Evolutionary conservation across 2,797 vertebrate genomes (phyloP), one percentile per base, ranked within the genome.

Genomic region (Sternarchorhynchus goeldii): DNA sequence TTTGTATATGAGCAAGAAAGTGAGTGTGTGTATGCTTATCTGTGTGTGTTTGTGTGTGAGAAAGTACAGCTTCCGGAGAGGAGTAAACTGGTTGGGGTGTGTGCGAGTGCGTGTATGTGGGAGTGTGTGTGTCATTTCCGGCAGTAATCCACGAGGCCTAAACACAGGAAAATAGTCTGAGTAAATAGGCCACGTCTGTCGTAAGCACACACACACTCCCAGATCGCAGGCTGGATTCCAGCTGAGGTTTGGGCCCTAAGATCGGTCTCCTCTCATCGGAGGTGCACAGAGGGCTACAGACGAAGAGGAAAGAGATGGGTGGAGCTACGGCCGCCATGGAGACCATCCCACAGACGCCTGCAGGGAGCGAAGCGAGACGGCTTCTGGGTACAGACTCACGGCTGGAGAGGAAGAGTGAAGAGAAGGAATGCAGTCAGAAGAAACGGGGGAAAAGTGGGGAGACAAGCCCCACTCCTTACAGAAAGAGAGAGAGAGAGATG

Each of bases 141-240:
- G 71, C 76, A 85, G 84, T 90, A 91, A 91, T 90, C 88, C 87
- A 85, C 79, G 81, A 76, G 63, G 83, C 79, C 87, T 88, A 93
- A 93, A 93, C 92, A 93, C 90, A 92, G 91, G 92, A 94, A 93
- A 91, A 90, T 88, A 89, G 88, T 85, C 83, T 81, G 87, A 88
- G 86, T 90, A 92, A 92, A 92, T 91, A 92, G 88, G 81, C 82
- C 80, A 73, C 25, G 85, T 82, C 66, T 69, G 4, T 36, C 8
- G 55, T 57, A 50, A 12, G n/a, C 62, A 31, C 41, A 56, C 50
- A 20, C 62, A 58, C 32, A 32, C 62, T 50, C 70, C 39, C 56
- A 82, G 65, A 57, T 62, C 36, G 73, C 75, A 53, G 6, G 4
- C 45, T 63, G 64, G 58, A 77, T n/a, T 29, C n/a, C 18, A 17